A percentile compares a stretch with the other conserved stretches of the same genome.
Conservation (phyloP, 2,888 invertebrate genomes). For the Rhagophthalmus giganteus region DNA sequence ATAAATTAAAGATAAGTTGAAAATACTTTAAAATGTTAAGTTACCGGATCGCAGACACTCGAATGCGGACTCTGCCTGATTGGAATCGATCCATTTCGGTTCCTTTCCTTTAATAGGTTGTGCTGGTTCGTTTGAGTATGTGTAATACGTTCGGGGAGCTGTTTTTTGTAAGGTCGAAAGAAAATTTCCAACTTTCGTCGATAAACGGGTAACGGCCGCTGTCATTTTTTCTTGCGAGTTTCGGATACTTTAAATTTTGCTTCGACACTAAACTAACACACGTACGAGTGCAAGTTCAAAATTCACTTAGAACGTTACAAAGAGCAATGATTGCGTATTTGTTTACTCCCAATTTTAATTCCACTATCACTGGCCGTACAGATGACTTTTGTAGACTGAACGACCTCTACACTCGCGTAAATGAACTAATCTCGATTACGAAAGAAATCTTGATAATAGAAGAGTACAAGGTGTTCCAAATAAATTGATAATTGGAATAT, state of each 20-base stretch:
- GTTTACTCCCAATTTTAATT: no score
- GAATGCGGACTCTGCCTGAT: constrained; percentile 82
- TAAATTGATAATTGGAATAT: no score
- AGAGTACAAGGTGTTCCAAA: no score
- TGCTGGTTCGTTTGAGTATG: constrained; percentile 79
- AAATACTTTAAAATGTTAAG: neutral
- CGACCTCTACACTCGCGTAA: no score
- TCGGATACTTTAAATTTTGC: neutral
- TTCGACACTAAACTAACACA: no score
- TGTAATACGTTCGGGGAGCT: constrained; percentile 66
- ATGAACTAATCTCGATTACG: no score
- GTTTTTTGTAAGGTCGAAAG: constrained; percentile 36
- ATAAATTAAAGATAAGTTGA: neutral
- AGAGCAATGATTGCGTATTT: no score
- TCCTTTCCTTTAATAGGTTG: constrained; percentile 74
- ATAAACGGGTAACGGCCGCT: neutral
- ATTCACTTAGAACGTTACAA: no score
- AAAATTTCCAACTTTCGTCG: neutral
- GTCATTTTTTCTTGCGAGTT: neutral
- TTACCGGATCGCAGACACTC: constrained; percentile 80
- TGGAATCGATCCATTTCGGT: constrained; percentile 72
- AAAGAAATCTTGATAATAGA: no score
- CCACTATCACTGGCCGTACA: no score
- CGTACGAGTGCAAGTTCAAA: no score
- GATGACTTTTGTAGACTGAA: no score